Conservation (phyloP, 2,797 vertebrate species). For the Allochrocebus solatus region DNA sequence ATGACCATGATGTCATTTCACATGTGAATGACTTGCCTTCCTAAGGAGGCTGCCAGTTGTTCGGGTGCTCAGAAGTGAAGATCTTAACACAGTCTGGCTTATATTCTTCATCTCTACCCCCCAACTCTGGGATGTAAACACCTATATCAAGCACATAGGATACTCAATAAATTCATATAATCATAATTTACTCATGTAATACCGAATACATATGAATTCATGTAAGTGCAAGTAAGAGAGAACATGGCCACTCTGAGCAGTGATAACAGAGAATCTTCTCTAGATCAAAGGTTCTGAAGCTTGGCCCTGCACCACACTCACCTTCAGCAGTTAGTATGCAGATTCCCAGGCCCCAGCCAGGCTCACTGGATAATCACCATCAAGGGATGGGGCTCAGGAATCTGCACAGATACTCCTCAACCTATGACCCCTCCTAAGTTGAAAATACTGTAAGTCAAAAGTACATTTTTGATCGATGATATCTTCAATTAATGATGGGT, state of each 20-base stretch:
- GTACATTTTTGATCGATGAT: not conserved
- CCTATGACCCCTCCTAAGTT: not conserved
- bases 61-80: not conserved
- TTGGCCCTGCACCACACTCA: not conserved
- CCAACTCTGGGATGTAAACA: not conserved
- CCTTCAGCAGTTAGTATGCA: not conserved
- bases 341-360: not conserved
- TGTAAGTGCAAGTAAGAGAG: not conserved
- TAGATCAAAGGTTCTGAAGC: not conserved
- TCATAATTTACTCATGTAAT: not conserved
- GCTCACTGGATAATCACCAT: not conserved
- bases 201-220: not conserved
- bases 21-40: not conserved
- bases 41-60: not conserved
- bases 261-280: not conserved
- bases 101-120: not conserved
- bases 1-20: not conserved
- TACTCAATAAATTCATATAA: not conserved
- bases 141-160: not conserved
- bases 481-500: not conserved
- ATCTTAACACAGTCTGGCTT: not conserved
- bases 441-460: not conserved
- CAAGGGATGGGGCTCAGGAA: not conserved
- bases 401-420: not conserved
- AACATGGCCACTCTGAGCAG: not conserved